A percentile compares a stretch with the other conserved stretches of the same genome.
Conservation (phyloP, 2,888 invertebrate genomes). For the Megastigmus dorsalis region DNA sequence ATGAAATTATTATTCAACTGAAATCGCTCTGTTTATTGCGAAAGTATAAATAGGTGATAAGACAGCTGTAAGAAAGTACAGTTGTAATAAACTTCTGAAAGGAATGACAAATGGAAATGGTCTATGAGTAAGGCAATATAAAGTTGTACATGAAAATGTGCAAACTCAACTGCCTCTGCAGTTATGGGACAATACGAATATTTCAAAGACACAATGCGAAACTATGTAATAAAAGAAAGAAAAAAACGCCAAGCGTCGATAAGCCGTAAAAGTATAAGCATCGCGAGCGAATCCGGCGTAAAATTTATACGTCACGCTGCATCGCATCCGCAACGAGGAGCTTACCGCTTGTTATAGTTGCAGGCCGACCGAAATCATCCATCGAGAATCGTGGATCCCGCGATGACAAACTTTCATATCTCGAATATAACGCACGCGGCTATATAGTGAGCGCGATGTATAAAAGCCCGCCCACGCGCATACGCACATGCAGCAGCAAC, state of each 20-base stretch:
- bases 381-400: slow-evolving; percentile 14
- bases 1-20: no score
- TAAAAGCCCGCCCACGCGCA: slow-evolving; percentile 16
- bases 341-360: slow-evolving; percentile 34
- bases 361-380: no score
- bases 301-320: slow-evolving; percentile 20
- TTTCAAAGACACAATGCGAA: background rate
- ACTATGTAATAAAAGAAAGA: no score
- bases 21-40: no score
- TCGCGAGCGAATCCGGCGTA: background rate
- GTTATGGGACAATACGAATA: no score
- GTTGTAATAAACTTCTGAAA: no score
- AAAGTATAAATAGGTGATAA: no score
- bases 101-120: no score
- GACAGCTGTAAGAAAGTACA: no score
- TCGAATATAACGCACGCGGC: background rate
- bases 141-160: no score
- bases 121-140: no score
- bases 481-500: slow-evolving; percentile 25
- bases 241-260: background rate
- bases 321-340: background rate
- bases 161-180: no score
- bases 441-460: background rate
- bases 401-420: slow-evolving; percentile 41
- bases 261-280: background rate